phyloP scores from a whole-genome alignment of 1,140 invertebrate species.

The Aphelenchoides besseyi region DNA sequence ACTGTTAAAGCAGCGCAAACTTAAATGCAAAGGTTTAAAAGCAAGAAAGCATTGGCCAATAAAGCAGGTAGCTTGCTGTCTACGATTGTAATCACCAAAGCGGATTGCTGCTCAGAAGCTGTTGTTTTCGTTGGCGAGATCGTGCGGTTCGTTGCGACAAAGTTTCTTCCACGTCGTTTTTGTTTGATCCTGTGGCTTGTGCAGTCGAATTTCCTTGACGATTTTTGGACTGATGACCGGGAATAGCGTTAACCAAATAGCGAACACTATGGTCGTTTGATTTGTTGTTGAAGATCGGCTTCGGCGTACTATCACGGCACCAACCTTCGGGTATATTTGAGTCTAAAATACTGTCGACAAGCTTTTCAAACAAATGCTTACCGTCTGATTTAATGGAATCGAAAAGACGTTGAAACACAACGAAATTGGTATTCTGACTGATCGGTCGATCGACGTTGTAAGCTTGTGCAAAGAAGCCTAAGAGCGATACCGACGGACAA shows the following conservation, averaged over 20 bases:
- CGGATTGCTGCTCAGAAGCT: conserved; percentile 8
- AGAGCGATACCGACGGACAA: conserved; percentile 51
- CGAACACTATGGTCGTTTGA: background rate
- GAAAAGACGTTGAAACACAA: conserved; percentile 56
- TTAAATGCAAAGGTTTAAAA: too few species aligned
- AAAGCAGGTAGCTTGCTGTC: background rate
- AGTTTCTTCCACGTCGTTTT: background rate
- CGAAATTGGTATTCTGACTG: conserved; percentile 60
- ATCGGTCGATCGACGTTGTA: conserved; percentile 44
- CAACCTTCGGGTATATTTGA: background rate
- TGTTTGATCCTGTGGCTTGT: background rate
- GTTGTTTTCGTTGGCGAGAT: background rate
- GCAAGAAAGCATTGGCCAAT: background rate
- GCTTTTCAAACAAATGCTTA: conserved; percentile 12
- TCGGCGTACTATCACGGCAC: background rate
- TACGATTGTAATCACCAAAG: background rate
- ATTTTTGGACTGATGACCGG: background rate
- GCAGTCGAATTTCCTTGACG: too few species aligned
- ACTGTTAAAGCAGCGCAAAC: too few species aligned
- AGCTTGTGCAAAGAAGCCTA: conserved; percentile 47
- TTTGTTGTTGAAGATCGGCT: background rate
- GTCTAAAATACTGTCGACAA: background rate
- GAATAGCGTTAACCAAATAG: background rate
- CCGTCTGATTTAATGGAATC: conserved; percentile 31
- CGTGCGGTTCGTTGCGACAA: background rate